Base-by-base conservation (phyloP, 1,140 invertebrate species). In the Drosophila kikkawai region DNA sequence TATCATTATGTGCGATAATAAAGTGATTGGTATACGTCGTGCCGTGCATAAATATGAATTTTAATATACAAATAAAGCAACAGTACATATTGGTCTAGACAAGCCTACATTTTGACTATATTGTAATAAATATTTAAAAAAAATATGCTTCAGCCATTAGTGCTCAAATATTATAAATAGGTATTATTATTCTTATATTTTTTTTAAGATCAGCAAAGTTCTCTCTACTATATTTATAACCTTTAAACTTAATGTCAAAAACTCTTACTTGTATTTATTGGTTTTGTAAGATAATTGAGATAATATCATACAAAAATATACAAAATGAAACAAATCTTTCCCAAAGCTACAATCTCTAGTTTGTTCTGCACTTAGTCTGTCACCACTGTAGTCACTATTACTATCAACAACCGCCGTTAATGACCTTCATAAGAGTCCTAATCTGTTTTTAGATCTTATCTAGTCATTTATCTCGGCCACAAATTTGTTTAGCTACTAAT, bases 361-460 rank as follows among this genome's bases (percentile, higher is more conserved):
- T 55, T 15, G 13, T 15, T 44, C 15, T 13, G 15, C 19, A 61
- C n/a, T 60, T 65, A 26, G 56, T 44, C 37, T 29, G 58, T 22
- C 37, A n/a, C 9, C 55, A 60, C 37, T 42, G 55, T 65, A 19
- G 17, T 61, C 59, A 34, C 39, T 34, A 17, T 39, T 9, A 34
- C 57, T 44, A 41, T 36, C 56, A 36, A 61, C 57, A 44, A 26
- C 19, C 39, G 39, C 7, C 58, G 32, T 17, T 29, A 11, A 66
- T 50, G 60, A 66, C 66, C 66, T 69, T 66, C 29, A 69, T 51
- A 29, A 34, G 48, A 32, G 32, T 45, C 32, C 39, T 55, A 70
- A 70, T 70, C 65, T 44, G 64, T 19, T 44, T 36, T 69, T 53
- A 68, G 65, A 69, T 55, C 48, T 56, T 70, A 70, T 69, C 66